Conservation (phyloP, 2,113 vertebrate genomes). For the Leuciscus idus region DNA sequence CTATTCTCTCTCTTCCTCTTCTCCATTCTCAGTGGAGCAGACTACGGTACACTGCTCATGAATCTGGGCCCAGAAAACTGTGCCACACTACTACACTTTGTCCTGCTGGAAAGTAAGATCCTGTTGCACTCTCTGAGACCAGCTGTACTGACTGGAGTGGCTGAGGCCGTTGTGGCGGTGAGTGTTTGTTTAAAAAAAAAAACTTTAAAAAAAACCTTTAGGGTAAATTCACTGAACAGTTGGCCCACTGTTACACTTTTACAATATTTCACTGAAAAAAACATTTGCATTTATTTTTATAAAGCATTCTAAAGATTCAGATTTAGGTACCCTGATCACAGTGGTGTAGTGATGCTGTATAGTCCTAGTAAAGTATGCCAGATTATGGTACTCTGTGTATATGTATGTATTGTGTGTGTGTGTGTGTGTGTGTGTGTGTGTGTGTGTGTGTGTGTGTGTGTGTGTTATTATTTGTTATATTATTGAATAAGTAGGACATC, state of each 20-base stretch:
- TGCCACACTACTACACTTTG: constrained; percentile 89
- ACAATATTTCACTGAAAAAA: not conserved
- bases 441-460: too few relatives aligned
- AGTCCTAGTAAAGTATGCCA: not conserved
- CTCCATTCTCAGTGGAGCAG: constrained; percentile 83
- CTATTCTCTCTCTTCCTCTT: not conserved
- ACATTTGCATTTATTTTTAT: not conserved
- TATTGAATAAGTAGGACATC: not conserved
- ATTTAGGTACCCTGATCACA: not conserved
- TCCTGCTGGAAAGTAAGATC: constrained; percentile 94
- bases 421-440: too few relatives aligned
- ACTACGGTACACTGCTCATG: constrained; percentile 91
- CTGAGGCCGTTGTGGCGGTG: constrained; percentile 96
- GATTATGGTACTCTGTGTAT: not conserved
- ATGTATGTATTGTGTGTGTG: too few relatives aligned
- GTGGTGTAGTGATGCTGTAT: not conserved
- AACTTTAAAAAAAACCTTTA: too few relatives aligned
- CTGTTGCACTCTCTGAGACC: constrained; percentile 95
- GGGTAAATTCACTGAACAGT: too few relatives aligned
- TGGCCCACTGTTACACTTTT: not conserved
- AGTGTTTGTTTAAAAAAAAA: constrained; percentile 67
- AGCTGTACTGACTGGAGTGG: constrained; percentile 95
- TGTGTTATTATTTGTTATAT: not conserved
- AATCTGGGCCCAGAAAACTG: constrained; percentile 96
- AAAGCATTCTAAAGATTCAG: not conserved